Percentiles rank a stretch among this genome's conserved stretches.
phyloP scores from a whole-genome alignment of 2,888 invertebrate species.

The Drosophila atroscutellata region DNA sequence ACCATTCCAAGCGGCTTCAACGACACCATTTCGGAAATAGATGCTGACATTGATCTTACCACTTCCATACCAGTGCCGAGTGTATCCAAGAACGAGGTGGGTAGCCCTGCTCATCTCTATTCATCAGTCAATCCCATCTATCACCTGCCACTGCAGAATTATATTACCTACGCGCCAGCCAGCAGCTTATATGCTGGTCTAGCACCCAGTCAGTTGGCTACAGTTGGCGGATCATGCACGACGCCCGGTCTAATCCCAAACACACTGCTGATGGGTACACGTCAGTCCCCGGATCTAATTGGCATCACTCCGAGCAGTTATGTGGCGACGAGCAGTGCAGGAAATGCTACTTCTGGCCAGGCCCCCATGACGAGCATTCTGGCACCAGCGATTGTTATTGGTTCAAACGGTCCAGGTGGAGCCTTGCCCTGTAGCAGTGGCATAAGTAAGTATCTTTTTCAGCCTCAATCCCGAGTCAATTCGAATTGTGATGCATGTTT shows the following conservation, averaged over 20 bases:
- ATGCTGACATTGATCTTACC: constrained; percentile 90
- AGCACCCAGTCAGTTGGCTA: constrained; percentile 72
- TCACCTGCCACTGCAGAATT: constrained; percentile 74
- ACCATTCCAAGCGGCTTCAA: constrained; percentile 92
- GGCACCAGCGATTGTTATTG: constrained; percentile 79
- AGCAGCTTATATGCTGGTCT: constrained; percentile 82
- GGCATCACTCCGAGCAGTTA: constrained; percentile 81
- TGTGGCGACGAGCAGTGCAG: constrained; percentile 60
- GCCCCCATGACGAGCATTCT: constrained; percentile 63
- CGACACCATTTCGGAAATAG: constrained; percentile 94
- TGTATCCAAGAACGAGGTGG: constrained; percentile 85
- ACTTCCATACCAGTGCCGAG: constrained; percentile 86
- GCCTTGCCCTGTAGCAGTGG: constrained; percentile 65
- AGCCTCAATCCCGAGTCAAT: neutral
- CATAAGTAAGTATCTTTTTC: constrained; percentile 67
- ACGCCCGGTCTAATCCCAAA: constrained; percentile 59
- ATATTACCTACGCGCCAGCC: constrained; percentile 83
- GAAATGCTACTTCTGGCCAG: constrained; percentile 36
- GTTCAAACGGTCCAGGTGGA: constrained; percentile 61
- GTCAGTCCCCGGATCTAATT: constrained; percentile 84
- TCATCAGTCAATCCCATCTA: constrained; percentile 20
- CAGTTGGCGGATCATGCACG: constrained; percentile 34
- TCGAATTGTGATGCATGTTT: constrained; percentile 3
- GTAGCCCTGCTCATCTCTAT: constrained; percentile 32
- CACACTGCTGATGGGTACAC: constrained; percentile 68